phyloP scores from a whole-genome alignment of 1,140 invertebrate species.

The Prorops nasuta region DNA sequence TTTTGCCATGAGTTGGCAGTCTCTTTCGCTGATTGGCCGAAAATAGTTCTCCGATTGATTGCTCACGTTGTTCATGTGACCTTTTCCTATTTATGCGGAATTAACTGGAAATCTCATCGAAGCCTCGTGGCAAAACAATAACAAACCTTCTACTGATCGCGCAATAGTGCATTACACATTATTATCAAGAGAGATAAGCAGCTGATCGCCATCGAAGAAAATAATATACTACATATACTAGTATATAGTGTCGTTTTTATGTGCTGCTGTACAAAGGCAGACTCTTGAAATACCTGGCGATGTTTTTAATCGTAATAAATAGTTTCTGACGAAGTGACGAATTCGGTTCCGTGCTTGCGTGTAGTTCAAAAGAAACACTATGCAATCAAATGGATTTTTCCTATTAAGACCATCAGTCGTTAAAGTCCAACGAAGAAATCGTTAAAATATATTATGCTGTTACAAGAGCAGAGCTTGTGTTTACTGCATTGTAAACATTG shows the following conservation, averaged over 20 bases:
- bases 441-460: too few species aligned
- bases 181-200: not conserved
- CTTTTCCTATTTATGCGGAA: slow-evolving; percentile 37
- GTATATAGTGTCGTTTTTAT: slow-evolving; percentile 7
- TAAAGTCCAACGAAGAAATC: not conserved
- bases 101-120: slow-evolving; percentile 33
- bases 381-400: not conserved
- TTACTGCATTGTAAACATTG: not conserved
- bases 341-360: slow-evolving; percentile 10
- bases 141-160: slow-evolving; percentile 23
- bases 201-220: not conserved
- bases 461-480: too few species aligned
- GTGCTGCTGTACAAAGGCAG: not conserved
- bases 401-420: too few species aligned
- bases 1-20: not conserved
- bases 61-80: slow-evolving; percentile 41
- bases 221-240: not conserved
- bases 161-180: slow-evolving; percentile 2
- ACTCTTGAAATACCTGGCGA: slow-evolving; percentile 8
- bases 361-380: slow-evolving; percentile 1
- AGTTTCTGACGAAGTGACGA: slow-evolving; percentile 30
- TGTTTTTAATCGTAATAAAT: slow-evolving; percentile 26
- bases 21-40: slow-evolving; percentile 24
- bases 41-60: slow-evolving; percentile 26
- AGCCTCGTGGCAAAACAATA: slow-evolving; percentile 43